Evolutionary conservation across 2,888 invertebrate genomes (phyloP).

Genomic region (Cremastobaeus sp.): DNA sequence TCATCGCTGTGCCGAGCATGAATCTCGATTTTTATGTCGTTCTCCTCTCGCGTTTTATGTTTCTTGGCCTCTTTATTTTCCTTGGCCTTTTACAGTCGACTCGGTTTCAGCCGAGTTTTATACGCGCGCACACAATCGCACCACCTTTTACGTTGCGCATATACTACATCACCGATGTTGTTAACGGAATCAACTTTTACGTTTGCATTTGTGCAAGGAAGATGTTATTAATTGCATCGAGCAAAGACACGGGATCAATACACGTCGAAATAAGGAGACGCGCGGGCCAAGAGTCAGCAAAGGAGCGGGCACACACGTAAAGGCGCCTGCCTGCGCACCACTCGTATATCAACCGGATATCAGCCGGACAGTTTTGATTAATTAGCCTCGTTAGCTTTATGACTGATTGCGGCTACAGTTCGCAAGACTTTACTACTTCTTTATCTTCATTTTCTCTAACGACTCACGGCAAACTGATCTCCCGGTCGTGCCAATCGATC

Average conservation of each 20-base stretch:
- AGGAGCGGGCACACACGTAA: conserved; percentile 12
- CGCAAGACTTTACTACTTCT: conserved; percentile 65
- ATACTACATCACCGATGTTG: conserved; percentile 14
- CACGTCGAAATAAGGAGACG: conserved; percentile 14
- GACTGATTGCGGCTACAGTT: conserved; percentile 66
- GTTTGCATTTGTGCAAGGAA: background rate
- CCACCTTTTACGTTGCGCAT: conserved; percentile 4
- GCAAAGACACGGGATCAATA: conserved; percentile 21
- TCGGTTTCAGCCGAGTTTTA: conserved; percentile 11
- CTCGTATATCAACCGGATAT: conserved; percentile 66
- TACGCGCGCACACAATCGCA: conserved; percentile 1
- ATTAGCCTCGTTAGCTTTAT: conserved; percentile 70
- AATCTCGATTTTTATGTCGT: conserved; percentile 33
- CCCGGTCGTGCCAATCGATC: conserved; percentile 51
- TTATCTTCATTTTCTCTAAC: conserved; percentile 57
- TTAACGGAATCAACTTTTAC: conserved; percentile 19
- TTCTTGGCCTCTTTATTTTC: conserved; percentile 25
- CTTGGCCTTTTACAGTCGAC: conserved; percentile 38
- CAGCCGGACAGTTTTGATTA: conserved; percentile 71
- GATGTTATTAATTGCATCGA: too few relatives aligned
- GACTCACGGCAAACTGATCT: conserved; percentile 57
- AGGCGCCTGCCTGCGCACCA: conserved; percentile 45
- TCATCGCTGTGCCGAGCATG: conserved; percentile 21
- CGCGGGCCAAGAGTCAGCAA: too few relatives aligned
- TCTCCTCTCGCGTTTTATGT: conserved; percentile 29